Conservation (phyloP, 2,797 vertebrate genomes). For the Sardinella longiceps region DNA sequence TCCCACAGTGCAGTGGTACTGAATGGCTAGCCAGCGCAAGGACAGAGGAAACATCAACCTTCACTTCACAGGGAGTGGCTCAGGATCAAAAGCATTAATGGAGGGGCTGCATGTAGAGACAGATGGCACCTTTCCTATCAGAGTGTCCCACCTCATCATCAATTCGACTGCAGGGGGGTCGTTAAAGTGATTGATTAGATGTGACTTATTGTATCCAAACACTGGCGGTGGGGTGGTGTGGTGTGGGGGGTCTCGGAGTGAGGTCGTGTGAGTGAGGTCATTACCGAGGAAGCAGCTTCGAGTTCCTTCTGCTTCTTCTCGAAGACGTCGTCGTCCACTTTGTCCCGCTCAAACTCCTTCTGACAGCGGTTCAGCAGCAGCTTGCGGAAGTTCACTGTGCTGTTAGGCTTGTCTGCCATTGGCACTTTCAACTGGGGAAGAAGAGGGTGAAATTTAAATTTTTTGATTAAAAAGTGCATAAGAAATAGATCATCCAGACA, state of each 20-base stretch:
- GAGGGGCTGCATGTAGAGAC: background rate
- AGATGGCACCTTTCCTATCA: slow-evolving; percentile 17
- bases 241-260: background rate
- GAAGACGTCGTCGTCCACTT: slow-evolving; percentile 85
- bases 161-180: background rate
- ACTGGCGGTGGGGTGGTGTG: no score
- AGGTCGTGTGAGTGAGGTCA: background rate
- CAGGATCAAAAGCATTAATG: background rate
- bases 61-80: background rate
- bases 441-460: background rate
- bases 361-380: slow-evolving; percentile 87
- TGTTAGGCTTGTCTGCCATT: slow-evolving; percentile 86
- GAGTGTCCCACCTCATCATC: background rate
- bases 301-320: slow-evolving; percentile 88
- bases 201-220: background rate
- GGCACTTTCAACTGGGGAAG: slow-evolving; percentile 81
- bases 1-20: background rate
- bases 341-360: slow-evolving; percentile 90
- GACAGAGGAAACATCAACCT: background rate
- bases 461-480: background rate
- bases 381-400: slow-evolving; percentile 87
- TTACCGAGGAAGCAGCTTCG: slow-evolving; percentile 70
- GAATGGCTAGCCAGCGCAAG: background rate
- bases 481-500: background rate
- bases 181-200: background rate